Percentiles rank a stretch among this genome's conserved stretches.
These are phyloP conservation scores for Sorex araneus DNA, from an alignment of 2,113 vertebrate genomes.

Conservation along the genomic window DNA sequence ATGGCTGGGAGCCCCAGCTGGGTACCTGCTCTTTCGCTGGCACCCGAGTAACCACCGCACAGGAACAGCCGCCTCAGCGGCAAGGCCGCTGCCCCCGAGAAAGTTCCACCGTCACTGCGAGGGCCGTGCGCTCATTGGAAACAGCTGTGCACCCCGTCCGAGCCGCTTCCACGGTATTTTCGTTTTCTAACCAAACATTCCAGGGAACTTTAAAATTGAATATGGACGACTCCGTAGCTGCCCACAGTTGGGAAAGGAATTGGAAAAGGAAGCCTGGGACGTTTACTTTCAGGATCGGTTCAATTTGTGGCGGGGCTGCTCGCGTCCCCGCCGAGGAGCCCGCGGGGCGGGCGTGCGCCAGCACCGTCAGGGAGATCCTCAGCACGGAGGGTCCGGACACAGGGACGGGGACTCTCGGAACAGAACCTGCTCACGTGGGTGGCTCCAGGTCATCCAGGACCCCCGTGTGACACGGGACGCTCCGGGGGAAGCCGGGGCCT, in stretches of 20 bases:
- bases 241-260: constrained; percentile 56
- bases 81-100: constrained; percentile 17
- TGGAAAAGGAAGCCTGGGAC: constrained; percentile 54
- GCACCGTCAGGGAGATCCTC: neutral
- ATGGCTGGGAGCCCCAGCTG: neutral
- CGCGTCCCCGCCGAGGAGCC: neutral
- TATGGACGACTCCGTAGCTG: constrained; percentile 53
- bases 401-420: neutral
- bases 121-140: constrained; percentile 79
- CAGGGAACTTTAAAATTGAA: constrained; percentile 78
- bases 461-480: too few species aligned
- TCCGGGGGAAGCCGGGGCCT: neutral
- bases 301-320: neutral
- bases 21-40: neutral
- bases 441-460: neutral
- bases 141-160: constrained; percentile 78
- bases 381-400: too few species aligned
- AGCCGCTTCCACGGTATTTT: constrained; percentile 72
- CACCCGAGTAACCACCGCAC: neutral
- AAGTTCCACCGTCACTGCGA: constrained; percentile 68
- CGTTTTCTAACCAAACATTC: constrained; percentile 77
- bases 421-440: neutral
- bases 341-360: neutral
- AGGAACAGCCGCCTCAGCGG: neutral
- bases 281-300: neutral